Evolutionary conservation across 2,797 vertebrate genomes (phyloP).

Genomic region (Cirrhinus mrigala): DNA sequence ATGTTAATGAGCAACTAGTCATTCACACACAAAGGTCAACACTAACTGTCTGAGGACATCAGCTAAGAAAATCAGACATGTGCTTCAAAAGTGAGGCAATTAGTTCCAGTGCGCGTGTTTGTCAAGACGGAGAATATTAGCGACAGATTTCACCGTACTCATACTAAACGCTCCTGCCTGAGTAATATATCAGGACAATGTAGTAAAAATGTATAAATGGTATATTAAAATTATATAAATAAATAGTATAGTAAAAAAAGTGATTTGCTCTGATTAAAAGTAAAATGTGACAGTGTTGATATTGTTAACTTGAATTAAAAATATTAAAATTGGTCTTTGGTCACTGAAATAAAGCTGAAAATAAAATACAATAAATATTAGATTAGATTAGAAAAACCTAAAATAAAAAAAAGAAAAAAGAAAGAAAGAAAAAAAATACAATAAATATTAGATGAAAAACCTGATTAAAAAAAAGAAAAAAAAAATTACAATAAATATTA

Average conservation of each 20-base stretch:
- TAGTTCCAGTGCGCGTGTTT: slow-evolving; percentile 25
- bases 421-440: no score
- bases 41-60: slow-evolving; percentile 64
- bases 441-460: no score
- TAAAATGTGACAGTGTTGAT: not conserved
- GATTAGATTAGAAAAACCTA: not conserved
- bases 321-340: no score
- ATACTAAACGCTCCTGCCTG: not conserved
- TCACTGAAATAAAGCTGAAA: not conserved
- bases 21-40: slow-evolving; percentile 77
- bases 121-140: slow-evolving; percentile 26
- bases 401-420: no score
- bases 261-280: not conserved
- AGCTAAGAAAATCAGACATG: slow-evolving; percentile 51
- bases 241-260: no score
- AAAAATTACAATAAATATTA: not conserved
- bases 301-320: not conserved
- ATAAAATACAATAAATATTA: not conserved
- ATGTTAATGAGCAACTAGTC: slow-evolving; percentile 81
- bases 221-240: no score
- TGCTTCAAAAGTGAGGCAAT: slow-evolving; percentile 48
- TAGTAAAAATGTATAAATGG: no score
- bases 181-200: not conserved
- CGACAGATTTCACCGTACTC: not conserved
- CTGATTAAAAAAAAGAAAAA: no score